These are phyloP conservation scores for Parazoanthus atlanticus DNA, from an alignment of 92 coral and sea anemone genomes.

Conservation along the genomic window DNA sequence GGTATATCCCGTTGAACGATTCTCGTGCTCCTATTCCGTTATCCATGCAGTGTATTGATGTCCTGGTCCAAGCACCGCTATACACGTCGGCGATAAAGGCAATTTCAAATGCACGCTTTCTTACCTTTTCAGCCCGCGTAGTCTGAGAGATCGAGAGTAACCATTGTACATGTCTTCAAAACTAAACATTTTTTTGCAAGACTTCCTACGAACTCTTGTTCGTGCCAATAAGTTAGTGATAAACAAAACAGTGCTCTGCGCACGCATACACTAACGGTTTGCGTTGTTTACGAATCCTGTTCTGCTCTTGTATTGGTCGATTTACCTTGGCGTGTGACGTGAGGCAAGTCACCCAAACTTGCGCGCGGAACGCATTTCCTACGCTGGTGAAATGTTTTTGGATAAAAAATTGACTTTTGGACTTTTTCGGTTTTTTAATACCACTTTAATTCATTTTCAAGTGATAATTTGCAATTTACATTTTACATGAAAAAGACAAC, in stretches of 20 bases:
- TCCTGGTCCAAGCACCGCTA: neutral
- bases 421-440: too few species aligned
- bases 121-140: constrained; percentile 11
- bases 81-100: neutral
- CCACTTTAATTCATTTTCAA: too few species aligned
- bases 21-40: neutral
- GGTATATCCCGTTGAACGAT: too few species aligned
- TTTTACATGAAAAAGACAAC: too few species aligned
- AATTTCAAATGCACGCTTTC: neutral
- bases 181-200: constrained; percentile 20
- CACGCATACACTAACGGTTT: constrained; percentile 20
- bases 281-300: constrained; percentile 15
- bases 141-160: neutral
- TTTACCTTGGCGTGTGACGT: neutral
- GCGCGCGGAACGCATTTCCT: neutral
- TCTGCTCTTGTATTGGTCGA: neutral
- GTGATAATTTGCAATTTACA: too few species aligned
- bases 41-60: neutral
- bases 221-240: too few species aligned
- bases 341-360: neutral
- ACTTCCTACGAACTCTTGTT: neutral
- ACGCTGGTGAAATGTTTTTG: too few species aligned
- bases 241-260: neutral
- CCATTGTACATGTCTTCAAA: neutral
- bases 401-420: too few species aligned